Base-by-base conservation (phyloP, 2,113 vertebrate genomes). In the Bettongia penicillata region DNA sequence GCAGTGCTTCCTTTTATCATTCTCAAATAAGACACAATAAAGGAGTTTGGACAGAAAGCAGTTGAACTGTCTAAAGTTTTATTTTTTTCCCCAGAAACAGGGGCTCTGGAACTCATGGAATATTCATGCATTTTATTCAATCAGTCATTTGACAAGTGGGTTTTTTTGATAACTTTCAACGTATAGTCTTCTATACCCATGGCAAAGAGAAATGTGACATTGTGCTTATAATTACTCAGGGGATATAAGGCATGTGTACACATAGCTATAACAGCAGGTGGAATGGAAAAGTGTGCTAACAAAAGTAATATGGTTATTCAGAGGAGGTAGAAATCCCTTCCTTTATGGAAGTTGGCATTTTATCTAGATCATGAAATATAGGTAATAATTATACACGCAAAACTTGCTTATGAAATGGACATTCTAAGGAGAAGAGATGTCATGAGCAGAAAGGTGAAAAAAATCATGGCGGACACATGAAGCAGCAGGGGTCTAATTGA, bases 21-120 rank as follows among this genome's bases (percentile, higher is more conserved):
- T 93, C 92, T 95, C 25, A 90, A 31, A 51, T 16, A 91, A 68
- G 3, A 37, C 95, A 26, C 50, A 95, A 89, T 22, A 95, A 47
- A 94, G 89, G 31, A 2, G 7, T 43, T 52, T 53, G 92, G 57
- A 14, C 28, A 90, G 8, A 68, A 16, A 19, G 14, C 37, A 84
- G 37, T 84, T 84, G 68, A 84, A 84, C 37, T 84, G 19, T n/a
- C 37, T 77, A 22, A 77, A 77, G 68, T 84, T 84, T 84, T 84
- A 84, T 84, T 43, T 68, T 43, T 77, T 84, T n/a, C 31, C 31
- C 68, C 37, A 84, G 68, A 84, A 84, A n/a, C 68, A 84, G 16
- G n/a, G 8, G 19, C 16, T 43, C 68, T 43, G n/a, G 68, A 84
- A 84, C 68, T 5, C 8, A 84, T 84, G 68, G 16, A 84, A 84